Evolutionary conservation across 1,140 invertebrate genomes (phyloP).

Genomic region (Procambarus virginalis): DNA sequence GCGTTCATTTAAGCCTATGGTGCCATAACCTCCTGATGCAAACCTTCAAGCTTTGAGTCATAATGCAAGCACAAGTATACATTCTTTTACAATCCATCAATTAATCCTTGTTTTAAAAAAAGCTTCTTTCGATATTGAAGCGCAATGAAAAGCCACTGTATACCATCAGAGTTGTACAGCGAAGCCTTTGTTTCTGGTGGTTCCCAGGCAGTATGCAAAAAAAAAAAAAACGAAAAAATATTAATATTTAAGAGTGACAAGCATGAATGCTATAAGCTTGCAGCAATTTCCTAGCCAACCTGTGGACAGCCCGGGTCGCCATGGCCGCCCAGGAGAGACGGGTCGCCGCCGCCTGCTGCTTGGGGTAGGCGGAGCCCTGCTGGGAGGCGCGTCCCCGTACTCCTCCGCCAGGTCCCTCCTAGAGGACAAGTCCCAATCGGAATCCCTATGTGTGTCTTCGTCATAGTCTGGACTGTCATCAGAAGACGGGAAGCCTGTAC

Average conservation of each 20-base stretch:
- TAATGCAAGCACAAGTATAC: neutral
- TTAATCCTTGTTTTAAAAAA: neutral
- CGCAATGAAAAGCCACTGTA: neutral
- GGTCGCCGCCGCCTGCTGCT: conserved; percentile 22
- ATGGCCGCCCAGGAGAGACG: conserved; percentile 37
- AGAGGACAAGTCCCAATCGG: conserved; percentile 12
- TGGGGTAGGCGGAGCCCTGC: neutral
- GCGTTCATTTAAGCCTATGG: neutral
- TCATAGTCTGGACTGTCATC: neutral
- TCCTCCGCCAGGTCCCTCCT: conserved; percentile 20
- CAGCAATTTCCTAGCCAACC: conserved; percentile 29
- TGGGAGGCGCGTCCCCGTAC: neutral
- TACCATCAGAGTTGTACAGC: neutral
- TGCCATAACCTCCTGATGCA: neutral
- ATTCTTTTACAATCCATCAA: neutral
- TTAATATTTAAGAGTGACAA: neutral
- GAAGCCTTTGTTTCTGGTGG: neutral
- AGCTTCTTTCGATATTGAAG: neutral
- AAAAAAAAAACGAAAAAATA: neutral
- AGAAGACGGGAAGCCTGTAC: neutral
- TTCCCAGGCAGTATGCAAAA: neutral
- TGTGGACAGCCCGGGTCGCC: conserved; percentile 45
- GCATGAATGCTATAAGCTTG: neutral
- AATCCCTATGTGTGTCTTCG: conserved; percentile 4
- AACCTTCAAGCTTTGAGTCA: neutral